Evolutionary conservation across 1,140 invertebrate species (phyloP), one percentile per base, ranked within the genome.

Genomic region (Eurosta solidaginis): DNA sequence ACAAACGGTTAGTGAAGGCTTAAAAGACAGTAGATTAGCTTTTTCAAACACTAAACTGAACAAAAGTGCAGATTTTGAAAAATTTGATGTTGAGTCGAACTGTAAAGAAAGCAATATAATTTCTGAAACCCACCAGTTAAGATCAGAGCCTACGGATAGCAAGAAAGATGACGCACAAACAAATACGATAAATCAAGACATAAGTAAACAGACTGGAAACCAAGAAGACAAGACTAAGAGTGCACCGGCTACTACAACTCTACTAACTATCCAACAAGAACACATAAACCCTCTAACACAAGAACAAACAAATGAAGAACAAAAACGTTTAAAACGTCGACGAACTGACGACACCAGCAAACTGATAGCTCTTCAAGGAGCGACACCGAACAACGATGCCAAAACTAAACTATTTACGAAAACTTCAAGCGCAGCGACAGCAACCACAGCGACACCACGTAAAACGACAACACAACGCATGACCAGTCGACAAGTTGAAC

Each of bases 401-500:
- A 75, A 75, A 27, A 68, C 0, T 40, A 74, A 22, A 47, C 40
- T 47, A 42, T 1, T 42, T 9, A 74, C 42, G 3, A 74, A 74
- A 47, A 44, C 17, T 47, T 25, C 44, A 14, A 29, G 0, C 36
- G 22, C 25, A 3, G 44, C 5, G 20, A 44, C 33, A 74, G 6
- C 25, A 6, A 74, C 40, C 44, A 59, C 5, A 33, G 49, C 17
- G 29, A 78, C 27, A 36, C 10, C 33, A 74, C 40, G 40, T 47
- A 14, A 9, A 1, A 42, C 10, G 3, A 7, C 54, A 25, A 50
- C 33, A 1, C n/a, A 29, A 52, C 49, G 76, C 2, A 20, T 47
- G 33, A 75, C 68, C 27, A 25, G 63, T n/a, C 73, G 59, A 22
- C 50, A 50, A 14, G 20, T 78, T 0, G 77, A 78, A 80, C 75